Conservation (phyloP, 2,888 invertebrate genomes). For the Neocrepidodera transversa region DNA sequence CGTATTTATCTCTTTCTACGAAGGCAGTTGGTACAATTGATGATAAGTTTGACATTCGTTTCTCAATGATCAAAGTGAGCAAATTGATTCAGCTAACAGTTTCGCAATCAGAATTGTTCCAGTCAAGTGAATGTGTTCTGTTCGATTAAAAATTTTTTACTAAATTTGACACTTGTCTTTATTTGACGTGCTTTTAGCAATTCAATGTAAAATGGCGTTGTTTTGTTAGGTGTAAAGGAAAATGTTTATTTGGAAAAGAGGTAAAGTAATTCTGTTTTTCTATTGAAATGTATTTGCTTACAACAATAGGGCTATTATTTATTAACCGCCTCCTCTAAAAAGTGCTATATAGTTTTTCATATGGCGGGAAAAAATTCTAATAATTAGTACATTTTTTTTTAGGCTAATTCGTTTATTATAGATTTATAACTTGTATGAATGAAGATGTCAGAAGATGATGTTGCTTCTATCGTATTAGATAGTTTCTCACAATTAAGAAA, state of each 20-base stretch:
- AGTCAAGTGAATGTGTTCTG: no score
- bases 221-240: not conserved
- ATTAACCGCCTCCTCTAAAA: not conserved
- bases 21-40: no score
- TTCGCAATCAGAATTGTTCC: no score
- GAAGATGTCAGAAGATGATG: constrained; percentile 18
- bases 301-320: not conserved
- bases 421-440: not conserved
- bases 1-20: no score
- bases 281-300: not conserved
- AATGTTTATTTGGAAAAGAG: not conserved
- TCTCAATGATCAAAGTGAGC: no score
- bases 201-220: constrained; percentile 1
- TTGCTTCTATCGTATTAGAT: constrained; percentile 5
- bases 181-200: no score
- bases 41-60: no score
- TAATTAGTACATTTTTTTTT: not conserved
- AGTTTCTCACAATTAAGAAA: constrained; percentile 5
- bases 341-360: not conserved
- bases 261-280: not conserved
- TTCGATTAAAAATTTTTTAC: no score
- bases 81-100: no score
- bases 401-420: not conserved
- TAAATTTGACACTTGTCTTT: no score
- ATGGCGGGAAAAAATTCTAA: not conserved